A percentile compares a stretch with the other conserved stretches of the same genome.
phyloP scores from a whole-genome alignment of 1,140 invertebrate genomes.

The Thaumetopoea pityocampa region DNA sequence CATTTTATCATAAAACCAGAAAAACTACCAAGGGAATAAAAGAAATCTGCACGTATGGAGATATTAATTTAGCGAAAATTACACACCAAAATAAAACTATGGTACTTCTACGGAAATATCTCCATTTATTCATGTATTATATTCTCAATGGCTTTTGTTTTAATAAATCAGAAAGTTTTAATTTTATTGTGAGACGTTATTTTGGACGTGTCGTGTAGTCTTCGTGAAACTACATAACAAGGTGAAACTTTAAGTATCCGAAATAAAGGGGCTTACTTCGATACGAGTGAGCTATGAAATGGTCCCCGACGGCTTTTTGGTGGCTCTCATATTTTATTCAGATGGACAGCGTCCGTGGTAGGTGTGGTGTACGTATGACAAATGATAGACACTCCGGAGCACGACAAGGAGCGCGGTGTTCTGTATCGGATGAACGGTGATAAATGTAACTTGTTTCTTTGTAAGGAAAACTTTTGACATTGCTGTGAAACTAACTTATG shows the following conservation, averaged over 20 bases:
- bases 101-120: too few relatives aligned
- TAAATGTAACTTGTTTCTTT: conserved; percentile 11
- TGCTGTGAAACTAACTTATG: neutral
- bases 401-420: conserved; percentile 7
- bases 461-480: conserved; percentile 4
- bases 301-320: conserved; percentile 40
- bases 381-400: conserved; percentile 28
- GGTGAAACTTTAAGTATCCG: conserved; percentile 26
- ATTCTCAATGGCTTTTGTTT: too few relatives aligned
- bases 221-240: conserved; percentile 5
- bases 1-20: neutral
- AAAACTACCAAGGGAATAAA: too few relatives aligned
- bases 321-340: conserved; percentile 44
- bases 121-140: too few relatives aligned
- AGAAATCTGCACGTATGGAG: too few relatives aligned
- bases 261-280: conserved; percentile 29
- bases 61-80: too few relatives aligned
- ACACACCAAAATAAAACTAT: too few relatives aligned
- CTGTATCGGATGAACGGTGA: conserved; percentile 8
- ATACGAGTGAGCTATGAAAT: conserved; percentile 43
- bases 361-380: conserved; percentile 34
- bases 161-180: too few relatives aligned
- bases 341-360: conserved; percentile 28
- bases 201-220: too few relatives aligned
- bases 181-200: too few relatives aligned